Evolutionary conservation across 2,113 vertebrate species (phyloP), one percentile per base, ranked within the genome.

Genomic region (Pandion haliaetus): DNA sequence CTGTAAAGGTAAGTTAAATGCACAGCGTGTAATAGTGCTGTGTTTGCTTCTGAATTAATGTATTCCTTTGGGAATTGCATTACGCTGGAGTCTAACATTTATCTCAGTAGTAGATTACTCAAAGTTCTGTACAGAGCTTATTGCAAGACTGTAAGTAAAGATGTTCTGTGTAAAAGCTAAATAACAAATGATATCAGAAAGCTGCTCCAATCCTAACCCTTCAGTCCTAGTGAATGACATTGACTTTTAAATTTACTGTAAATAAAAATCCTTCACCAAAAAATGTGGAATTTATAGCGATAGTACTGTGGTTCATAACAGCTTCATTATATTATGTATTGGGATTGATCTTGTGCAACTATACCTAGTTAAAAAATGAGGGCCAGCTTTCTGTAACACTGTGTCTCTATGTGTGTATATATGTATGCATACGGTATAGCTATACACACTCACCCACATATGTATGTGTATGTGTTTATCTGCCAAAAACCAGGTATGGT

Each of bases 1-100:
- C 86, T 99, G 99, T 97, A 98, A 99, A 99, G 99, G 99, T 99
- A 97, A 87, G 98, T 63, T 40, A 93, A 19, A 70, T 17, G n/a
- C 40, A 10, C 47, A 34, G 17, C 1, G 0, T 84, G 16, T 63
- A 54, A 8, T 82, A 54, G 45, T 71, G 12, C 79, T 25, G 17
- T 72, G 12, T 40, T 88, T 71, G n/a, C 52, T 72, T 69, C 71
- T 91, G 69, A 61, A 57, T 96, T 59, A 36, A 25, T 73, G 13
- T 29, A 14, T 66, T 91, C 32, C 25, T 50, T 54, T 80, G 45
- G 50, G 73, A 62, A 50, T 29, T 61, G 14, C 16, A 10, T 54
- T 80, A 76, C 49, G 15, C 40, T 42, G 65, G 44, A 84, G 44
- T 76, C 28, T 91, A 86, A 58, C 50, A 11, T 42, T 58, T 14